Percentiles rank a stretch among this genome's conserved stretches.
These are phyloP conservation scores for Acheta domesticus DNA, from an alignment of 2,888 invertebrate genomes.

Conservation along the genomic window DNA sequence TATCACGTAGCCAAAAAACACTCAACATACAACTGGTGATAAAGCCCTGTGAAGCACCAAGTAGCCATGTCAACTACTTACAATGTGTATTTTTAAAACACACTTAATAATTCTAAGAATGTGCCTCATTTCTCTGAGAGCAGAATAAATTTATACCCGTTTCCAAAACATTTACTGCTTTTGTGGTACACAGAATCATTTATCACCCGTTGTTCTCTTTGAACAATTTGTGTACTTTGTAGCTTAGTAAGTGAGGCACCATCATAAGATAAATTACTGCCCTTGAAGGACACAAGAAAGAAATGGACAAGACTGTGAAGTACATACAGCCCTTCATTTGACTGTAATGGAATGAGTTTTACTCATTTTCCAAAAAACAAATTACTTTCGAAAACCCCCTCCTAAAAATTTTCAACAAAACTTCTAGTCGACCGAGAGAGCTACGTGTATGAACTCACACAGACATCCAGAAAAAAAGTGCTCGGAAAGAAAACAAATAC, in stretches of 20 bases:
- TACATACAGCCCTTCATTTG: constrained; percentile 31
- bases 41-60: constrained; percentile 27
- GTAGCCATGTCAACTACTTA: constrained; percentile 26
- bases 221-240: constrained; percentile 28
- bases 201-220: constrained; percentile 31
- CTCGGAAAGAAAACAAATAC: constrained; percentile 32
- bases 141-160: constrained; percentile 3
- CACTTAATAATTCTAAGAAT: constrained; percentile 20
- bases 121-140: background rate
- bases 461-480: constrained; percentile 35
- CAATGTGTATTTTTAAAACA: constrained; percentile 18
- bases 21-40: constrained; percentile 33
- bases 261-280: constrained; percentile 28
- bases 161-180: constrained; percentile 2
- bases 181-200: constrained; percentile 11
- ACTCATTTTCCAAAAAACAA: background rate
- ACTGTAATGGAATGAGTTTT: background rate
- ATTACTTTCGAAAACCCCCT: background rate
- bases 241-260: constrained; percentile 31
- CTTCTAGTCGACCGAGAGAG: constrained; percentile 29
- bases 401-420: background rate
- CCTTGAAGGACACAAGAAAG: constrained; percentile 20
- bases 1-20: constrained; percentile 30
- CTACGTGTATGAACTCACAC: constrained; percentile 32
- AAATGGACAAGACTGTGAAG: constrained; percentile 27